These are phyloP conservation scores for Bombus turneri DNA, from an alignment of 1,140 invertebrate species.

Conservation along the genomic window DNA sequence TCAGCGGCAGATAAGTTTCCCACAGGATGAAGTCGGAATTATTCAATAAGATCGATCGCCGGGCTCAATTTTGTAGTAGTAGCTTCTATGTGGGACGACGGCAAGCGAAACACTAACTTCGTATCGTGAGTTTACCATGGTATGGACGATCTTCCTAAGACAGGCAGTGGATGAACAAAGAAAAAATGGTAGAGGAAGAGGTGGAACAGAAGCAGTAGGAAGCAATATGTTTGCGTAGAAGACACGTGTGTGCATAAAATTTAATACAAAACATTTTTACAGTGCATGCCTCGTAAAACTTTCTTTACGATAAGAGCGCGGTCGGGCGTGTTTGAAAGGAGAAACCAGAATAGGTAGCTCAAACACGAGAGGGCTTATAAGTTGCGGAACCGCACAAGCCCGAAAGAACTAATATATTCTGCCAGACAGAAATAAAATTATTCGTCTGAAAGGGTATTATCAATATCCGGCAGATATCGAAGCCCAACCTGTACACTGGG, in stretches of 20 bases:
- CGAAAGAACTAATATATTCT: slow-evolving; percentile 66
- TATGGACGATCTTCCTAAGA: slow-evolving; percentile 18
- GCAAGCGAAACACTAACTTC: background rate
- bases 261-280: slow-evolving; percentile 63
- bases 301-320: slow-evolving; percentile 59
- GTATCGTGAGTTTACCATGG: background rate
- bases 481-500: background rate
- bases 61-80: background rate
- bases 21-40: background rate
- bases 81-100: background rate
- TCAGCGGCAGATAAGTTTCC: background rate
- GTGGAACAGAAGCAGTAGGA: background rate
- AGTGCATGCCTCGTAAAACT: slow-evolving; percentile 60
- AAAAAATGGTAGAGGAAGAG: background rate
- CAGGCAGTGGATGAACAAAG: background rate
- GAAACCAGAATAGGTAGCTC: slow-evolving; percentile 47
- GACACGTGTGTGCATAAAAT: slow-evolving; percentile 55
- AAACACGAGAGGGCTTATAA: slow-evolving; percentile 59
- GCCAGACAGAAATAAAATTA: slow-evolving; percentile 66
- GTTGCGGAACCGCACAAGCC: slow-evolving; percentile 53
- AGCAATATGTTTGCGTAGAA: background rate
- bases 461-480: slow-evolving; percentile 52
- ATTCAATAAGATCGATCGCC: slow-evolving; percentile 20
- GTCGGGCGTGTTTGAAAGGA: slow-evolving; percentile 45
- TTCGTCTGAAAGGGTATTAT: slow-evolving; percentile 64